These are phyloP conservation scores for Notiomystis cincta DNA, from an alignment of 2,113 vertebrate genomes.

Conservation along the genomic window DNA sequence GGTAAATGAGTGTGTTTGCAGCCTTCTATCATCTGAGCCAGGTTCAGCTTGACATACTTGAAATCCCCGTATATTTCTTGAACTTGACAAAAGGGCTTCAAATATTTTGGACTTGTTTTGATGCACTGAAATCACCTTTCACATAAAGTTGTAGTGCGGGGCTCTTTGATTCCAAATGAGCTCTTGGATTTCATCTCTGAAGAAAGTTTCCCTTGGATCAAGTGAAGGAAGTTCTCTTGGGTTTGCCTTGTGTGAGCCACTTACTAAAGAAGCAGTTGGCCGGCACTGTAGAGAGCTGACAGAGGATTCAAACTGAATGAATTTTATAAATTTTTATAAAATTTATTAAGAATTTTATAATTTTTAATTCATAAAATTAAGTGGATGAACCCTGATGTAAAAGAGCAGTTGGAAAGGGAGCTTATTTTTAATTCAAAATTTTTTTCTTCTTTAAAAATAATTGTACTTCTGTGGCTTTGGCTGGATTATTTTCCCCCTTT, in stretches of 20 bases:
- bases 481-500: rapidly evolving
- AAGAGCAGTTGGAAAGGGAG: background rate
- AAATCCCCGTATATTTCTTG: background rate
- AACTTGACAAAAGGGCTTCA: background rate
- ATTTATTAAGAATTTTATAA: background rate
- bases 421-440: background rate
- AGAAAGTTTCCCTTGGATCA: background rate
- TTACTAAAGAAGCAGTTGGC: background rate
- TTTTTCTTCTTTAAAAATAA: background rate
- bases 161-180: background rate
- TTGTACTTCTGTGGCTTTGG: background rate
- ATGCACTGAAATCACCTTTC: background rate
- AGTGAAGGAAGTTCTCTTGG: background rate
- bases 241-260: background rate
- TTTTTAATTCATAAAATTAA: background rate
- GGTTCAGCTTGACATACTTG: background rate
- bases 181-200: background rate
- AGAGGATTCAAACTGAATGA: background rate
- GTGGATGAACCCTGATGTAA: background rate
- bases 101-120: background rate
- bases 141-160: background rate
- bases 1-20: slow-evolving; percentile 7
- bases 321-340: background rate
- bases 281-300: background rate
- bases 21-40: background rate